Percentiles rank a stretch among this genome's conserved stretches.
phyloP scores from a whole-genome alignment of 2,113 vertebrate species.

The Cinclus cinclus region DNA sequence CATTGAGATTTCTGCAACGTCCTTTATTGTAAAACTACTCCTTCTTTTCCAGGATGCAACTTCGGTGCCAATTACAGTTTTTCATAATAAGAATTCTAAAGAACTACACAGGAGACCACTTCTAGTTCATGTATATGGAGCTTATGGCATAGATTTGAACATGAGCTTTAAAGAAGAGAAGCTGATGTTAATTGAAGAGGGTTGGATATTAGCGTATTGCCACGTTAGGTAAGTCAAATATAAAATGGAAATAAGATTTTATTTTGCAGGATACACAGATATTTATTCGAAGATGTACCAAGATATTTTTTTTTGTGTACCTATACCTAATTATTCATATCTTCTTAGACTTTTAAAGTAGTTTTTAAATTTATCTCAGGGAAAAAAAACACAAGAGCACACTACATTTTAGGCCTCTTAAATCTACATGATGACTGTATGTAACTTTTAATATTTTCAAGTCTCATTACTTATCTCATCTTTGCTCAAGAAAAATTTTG shows the following conservation, averaged over 20 bases:
- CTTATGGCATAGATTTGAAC: constrained; percentile 90
- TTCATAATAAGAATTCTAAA: constrained; percentile 77
- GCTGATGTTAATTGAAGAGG: constrained; percentile 86
- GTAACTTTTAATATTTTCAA: neutral
- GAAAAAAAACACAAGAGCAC: neutral
- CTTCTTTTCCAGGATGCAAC: constrained; percentile 85
- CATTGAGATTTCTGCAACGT: constrained; percentile 64
- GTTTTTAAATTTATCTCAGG: neutral
- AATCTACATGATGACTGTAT: neutral
- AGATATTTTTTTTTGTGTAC: neutral
- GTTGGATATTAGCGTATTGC: constrained; percentile 94
- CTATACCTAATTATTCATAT: neutral
- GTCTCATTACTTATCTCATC: neutral
- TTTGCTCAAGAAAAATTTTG: neutral
- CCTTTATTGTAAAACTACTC: constrained; percentile 60
- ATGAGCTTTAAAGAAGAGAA: constrained; percentile 92
- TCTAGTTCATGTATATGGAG: constrained; percentile 92
- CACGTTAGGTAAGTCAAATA: constrained; percentile 87
- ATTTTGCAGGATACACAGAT: neutral
- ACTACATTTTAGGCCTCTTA: neutral
- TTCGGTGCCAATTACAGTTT: constrained; percentile 88
- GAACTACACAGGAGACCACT: constrained; percentile 81
- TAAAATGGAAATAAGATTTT: neutral
- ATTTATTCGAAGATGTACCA: neutral
- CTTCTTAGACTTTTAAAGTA: neutral